Conservation (phyloP, 1,140 invertebrate species). For the Drosophila fuyamai region DNA sequence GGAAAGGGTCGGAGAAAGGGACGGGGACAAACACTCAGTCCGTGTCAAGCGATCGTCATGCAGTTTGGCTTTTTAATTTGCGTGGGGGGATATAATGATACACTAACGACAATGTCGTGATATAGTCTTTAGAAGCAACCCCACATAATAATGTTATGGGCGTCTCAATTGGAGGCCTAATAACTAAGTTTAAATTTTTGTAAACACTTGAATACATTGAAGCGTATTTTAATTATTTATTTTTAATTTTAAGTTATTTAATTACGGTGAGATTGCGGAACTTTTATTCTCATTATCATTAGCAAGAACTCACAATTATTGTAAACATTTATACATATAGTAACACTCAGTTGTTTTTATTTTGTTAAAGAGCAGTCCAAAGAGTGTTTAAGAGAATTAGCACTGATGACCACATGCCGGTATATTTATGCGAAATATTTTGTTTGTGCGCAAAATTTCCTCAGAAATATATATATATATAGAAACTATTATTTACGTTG, state of each 20-base stretch:
- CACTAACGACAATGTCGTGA: slow-evolving; percentile 35
- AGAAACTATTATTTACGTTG: slow-evolving; percentile 15
- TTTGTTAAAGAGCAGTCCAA: slow-evolving; percentile 12
- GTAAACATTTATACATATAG: slow-evolving; percentile 67
- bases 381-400: slow-evolving; percentile 18
- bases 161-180: slow-evolving; percentile 13
- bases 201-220: background rate
- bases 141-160: slow-evolving; percentile 25
- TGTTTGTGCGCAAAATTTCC: slow-evolving; percentile 40
- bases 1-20: background rate
- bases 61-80: slow-evolving; percentile 31
- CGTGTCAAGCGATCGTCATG: slow-evolving; percentile 42
- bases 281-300: slow-evolving; percentile 41
- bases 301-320: slow-evolving; percentile 41
- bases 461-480: slow-evolving; percentile 17
- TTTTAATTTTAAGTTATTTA: too few species aligned
- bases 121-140: slow-evolving; percentile 26
- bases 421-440: slow-evolving; percentile 61
- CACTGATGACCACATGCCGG: slow-evolving; percentile 64
- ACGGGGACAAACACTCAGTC: background rate
- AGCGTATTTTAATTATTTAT: too few species aligned
- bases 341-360: slow-evolving; percentile 17
- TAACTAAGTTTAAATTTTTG: background rate
- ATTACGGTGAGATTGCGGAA: slow-evolving; percentile 7
- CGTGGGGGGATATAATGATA: slow-evolving; percentile 18